phyloP scores from a whole-genome alignment of 2,888 invertebrate species.

The Magallana nippona region DNA sequence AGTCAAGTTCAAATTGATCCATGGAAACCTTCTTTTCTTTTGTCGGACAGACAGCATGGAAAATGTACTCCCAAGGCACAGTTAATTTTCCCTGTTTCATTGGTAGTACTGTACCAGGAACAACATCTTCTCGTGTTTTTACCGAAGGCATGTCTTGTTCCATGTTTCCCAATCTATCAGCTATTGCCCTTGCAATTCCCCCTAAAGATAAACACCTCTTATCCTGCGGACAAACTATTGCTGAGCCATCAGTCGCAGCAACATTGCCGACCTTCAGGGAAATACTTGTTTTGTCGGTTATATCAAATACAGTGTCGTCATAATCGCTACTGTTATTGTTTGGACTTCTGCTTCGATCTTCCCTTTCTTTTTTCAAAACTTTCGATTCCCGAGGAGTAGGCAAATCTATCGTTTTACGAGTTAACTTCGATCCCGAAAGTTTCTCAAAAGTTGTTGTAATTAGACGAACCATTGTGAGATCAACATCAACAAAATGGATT shows the following conservation, averaged over 20 bases:
- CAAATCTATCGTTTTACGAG: background rate
- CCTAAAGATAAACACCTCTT: background rate
- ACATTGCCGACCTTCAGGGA: background rate
- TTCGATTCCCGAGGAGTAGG: background rate
- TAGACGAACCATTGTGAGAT: constrained; percentile 46
- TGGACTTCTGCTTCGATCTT: constrained; percentile 1
- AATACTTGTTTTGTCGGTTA: background rate
- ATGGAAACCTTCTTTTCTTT: background rate
- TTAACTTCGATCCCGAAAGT: background rate
- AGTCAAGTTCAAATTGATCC: background rate
- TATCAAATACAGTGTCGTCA: background rate
- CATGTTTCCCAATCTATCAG: background rate
- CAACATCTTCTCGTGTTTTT: background rate
- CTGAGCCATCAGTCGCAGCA: background rate
- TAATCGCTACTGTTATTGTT: background rate
- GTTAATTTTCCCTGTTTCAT: background rate
- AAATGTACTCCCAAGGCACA: constrained; percentile 12
- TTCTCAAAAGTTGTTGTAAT: constrained; percentile 47
- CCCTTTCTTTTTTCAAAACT: background rate
- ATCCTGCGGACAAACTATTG: constrained; percentile 39
- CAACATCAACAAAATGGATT: constrained; percentile 62
- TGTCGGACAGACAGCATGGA: constrained; percentile 21
- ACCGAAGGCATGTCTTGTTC: background rate
- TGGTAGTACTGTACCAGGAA: background rate
- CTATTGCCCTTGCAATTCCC: background rate